Percentiles rank a stretch among this genome's conserved stretches.
These are phyloP conservation scores for Zele albiditarsus DNA, from an alignment of 2,888 invertebrate species.

Conservation along the genomic window DNA sequence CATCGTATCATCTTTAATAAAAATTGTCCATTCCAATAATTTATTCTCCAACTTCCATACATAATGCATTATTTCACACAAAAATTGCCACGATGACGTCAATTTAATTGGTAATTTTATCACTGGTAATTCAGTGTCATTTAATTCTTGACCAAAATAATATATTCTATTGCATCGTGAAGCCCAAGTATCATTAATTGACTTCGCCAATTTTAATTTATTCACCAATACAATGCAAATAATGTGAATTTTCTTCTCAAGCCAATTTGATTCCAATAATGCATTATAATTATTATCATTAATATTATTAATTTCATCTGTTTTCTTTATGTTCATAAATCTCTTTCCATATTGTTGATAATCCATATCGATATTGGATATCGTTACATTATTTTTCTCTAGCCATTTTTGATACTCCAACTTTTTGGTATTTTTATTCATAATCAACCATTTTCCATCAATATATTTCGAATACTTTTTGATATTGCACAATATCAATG, in stretches of 20 bases:
- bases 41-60: constrained; percentile 59
- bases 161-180: constrained; percentile 67
- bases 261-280: constrained; percentile 63
- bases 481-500: constrained; percentile 37
- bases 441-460: constrained; percentile 25
- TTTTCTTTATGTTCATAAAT: not conserved
- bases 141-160: constrained; percentile 63
- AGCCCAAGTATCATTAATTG: constrained; percentile 72
- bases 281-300: constrained; percentile 24
- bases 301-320: not conserved
- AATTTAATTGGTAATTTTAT: constrained; percentile 62
- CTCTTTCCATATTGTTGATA: constrained; percentile 54
- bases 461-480: not conserved
- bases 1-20: constrained; percentile 76
- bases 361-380: constrained; percentile 57
- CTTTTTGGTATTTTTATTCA: constrained; percentile 34
- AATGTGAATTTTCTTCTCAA: constrained; percentile 67
- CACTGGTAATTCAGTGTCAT: constrained; percentile 56
- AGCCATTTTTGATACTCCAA: constrained; percentile 61
- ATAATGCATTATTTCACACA: constrained; percentile 71
- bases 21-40: constrained; percentile 74
- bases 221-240: constrained; percentile 74
- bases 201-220: constrained; percentile 69
- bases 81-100: constrained; percentile 72
- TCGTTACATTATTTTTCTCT: constrained; percentile 47